These are phyloP conservation scores for Hepsetus odoe DNA, from an alignment of 2,113 vertebrate genomes.

Conservation along the genomic window DNA sequence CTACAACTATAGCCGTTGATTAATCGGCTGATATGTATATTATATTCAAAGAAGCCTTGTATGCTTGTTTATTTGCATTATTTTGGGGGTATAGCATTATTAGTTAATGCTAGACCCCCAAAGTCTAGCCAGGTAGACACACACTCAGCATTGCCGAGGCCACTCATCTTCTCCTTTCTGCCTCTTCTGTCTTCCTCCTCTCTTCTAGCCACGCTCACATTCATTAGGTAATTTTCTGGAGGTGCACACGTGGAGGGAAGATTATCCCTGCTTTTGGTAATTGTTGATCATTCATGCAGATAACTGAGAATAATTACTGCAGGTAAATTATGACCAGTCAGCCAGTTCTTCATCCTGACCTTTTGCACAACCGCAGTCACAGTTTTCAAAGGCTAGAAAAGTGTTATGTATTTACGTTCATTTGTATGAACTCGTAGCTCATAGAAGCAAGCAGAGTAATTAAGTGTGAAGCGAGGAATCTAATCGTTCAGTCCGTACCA, in stretches of 20 bases:
- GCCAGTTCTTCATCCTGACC: neutral
- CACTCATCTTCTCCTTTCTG: neutral
- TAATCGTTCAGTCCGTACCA: too few relatives aligned
- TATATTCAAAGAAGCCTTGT: too few relatives aligned
- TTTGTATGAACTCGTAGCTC: too few relatives aligned
- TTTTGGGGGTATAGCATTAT: too few relatives aligned
- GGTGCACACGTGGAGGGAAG: neutral
- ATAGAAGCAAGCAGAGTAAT: too few relatives aligned
- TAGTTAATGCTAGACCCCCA: too few relatives aligned
- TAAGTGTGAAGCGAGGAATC: too few relatives aligned
- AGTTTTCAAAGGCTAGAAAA: too few relatives aligned
- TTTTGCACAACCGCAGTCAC: neutral
- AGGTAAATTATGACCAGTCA: neutral
- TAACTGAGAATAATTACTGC: neutral
- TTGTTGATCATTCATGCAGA: neutral
- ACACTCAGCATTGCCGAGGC: neutral
- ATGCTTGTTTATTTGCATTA: too few relatives aligned
- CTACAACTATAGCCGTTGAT: too few relatives aligned
- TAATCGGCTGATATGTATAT: too few relatives aligned
- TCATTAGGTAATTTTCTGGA: neutral
- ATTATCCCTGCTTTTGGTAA: neutral
- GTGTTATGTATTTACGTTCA: too few relatives aligned
- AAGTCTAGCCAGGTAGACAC: neutral
- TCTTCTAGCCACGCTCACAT: neutral
- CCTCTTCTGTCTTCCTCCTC: neutral